These are phyloP conservation scores for Disparrhopalites patrizii DNA, from an alignment of 2,888 invertebrate genomes.

Conservation along the genomic window DNA sequence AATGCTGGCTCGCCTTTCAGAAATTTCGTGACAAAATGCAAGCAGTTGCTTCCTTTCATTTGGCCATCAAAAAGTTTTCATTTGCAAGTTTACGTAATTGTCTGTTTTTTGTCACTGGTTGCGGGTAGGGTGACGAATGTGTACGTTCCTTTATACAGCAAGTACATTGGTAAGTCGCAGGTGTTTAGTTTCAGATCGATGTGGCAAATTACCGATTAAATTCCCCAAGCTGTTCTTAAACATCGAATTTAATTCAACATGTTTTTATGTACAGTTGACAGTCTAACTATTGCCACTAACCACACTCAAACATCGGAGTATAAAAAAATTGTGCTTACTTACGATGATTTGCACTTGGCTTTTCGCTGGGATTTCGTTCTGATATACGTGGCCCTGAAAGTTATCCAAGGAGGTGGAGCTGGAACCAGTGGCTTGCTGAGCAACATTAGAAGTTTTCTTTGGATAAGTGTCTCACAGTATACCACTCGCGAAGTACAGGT, in stretches of 20 bases:
- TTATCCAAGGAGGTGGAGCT: conserved; percentile 91
- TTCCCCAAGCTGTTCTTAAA: conserved; percentile 5
- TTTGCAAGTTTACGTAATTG: conserved; percentile 75
- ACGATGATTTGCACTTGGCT: conserved; percentile 52
- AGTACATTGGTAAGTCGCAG: conserved; percentile 70
- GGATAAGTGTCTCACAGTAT: conserved; percentile 96
- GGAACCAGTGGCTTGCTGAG: conserved; percentile 90
- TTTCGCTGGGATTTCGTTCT: conserved; percentile 89
- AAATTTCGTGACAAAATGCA: conserved; percentile 72
- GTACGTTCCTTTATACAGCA: conserved; percentile 88
- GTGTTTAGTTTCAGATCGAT: background rate
- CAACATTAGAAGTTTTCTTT: conserved; percentile 83
- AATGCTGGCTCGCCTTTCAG: conserved; percentile 66
- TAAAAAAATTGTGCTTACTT: conserved; percentile 10
- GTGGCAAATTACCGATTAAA: background rate
- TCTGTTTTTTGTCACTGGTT: conserved; percentile 72
- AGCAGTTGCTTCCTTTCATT: conserved; percentile 78
- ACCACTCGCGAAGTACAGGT: conserved; percentile 88
- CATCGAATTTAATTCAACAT: background rate
- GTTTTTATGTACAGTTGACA: conserved; percentile 65
- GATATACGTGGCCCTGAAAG: conserved; percentile 81
- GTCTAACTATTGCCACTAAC: conserved; percentile 57
- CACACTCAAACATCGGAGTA: background rate
- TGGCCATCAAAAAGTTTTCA: conserved; percentile 81
- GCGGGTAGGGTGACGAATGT: conserved; percentile 83